These are phyloP conservation scores for Lottia gigantea DNA, from an alignment of 2,888 invertebrate genomes.

Conservation along the genomic window DNA sequence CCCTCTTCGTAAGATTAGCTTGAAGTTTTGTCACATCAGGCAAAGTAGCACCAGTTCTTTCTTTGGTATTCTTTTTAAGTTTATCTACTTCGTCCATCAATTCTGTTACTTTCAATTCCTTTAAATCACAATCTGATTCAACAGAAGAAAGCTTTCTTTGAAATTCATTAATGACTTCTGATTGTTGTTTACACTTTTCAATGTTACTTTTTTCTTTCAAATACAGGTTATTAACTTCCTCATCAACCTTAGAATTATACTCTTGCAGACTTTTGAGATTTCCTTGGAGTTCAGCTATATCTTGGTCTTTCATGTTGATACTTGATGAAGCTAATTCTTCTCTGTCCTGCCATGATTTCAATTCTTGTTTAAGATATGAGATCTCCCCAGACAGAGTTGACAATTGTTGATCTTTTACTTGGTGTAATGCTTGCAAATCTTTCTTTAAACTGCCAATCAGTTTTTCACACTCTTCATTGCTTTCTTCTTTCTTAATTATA, in stretches of 20 bases:
- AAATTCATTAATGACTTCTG: not conserved
- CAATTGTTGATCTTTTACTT: not conserved
- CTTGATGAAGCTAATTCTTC: not conserved
- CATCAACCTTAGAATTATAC: not conserved
- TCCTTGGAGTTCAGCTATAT: not conserved
- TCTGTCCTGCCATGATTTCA: not conserved
- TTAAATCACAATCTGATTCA: not conserved
- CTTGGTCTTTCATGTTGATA: not conserved
- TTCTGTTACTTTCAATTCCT: not conserved
- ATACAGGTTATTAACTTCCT: not conserved
- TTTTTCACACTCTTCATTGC: constrained; percentile 25
- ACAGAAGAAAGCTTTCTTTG: not conserved
- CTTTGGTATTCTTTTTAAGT: not conserved
- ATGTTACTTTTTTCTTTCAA: not conserved
- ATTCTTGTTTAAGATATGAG: not conserved
- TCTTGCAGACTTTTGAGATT: not conserved
- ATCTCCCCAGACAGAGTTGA: not conserved
- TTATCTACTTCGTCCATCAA: not conserved
- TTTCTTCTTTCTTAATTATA: constrained; percentile 14
- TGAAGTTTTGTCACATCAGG: not conserved
- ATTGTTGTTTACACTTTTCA: not conserved
- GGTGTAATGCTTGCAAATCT: not conserved
- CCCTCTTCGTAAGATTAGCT: not conserved
- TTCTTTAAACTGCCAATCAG: constrained; percentile 9
- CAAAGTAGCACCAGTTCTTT: not conserved